A percentile compares a stretch with the other conserved stretches of the same genome.
phyloP scores from a whole-genome alignment of 2,888 invertebrate genomes.

The Drosophila pegasa region DNA sequence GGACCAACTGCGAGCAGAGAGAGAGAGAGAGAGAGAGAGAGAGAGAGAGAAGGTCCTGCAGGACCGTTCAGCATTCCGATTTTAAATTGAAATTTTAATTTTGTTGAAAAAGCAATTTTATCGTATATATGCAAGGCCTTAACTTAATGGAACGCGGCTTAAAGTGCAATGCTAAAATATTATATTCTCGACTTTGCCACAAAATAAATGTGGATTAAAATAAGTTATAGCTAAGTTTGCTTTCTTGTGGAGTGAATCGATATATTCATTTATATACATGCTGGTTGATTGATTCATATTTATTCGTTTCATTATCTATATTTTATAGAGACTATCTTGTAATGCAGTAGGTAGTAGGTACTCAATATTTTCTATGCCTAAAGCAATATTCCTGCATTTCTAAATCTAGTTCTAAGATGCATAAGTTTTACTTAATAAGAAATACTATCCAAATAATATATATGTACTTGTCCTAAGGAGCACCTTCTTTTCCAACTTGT shows the following conservation, averaged over 20 bases:
- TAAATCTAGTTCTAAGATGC: not conserved
- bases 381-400: not conserved
- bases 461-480: not conserved
- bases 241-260: too few species aligned
- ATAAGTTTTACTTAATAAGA: not conserved
- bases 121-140: slow-evolving; percentile 15
- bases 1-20: slow-evolving; percentile 9
- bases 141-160: slow-evolving; percentile 30
- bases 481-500: slow-evolving; percentile 6
- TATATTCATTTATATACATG: too few species aligned
- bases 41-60: slow-evolving; percentile 19
- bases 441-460: not conserved
- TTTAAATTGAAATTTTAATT: slow-evolving; percentile 69
- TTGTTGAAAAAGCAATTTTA: slow-evolving; percentile 49
- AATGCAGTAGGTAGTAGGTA: not conserved
- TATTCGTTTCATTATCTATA: too few species aligned
- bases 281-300: not conserved
- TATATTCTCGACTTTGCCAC: not conserved
- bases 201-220: not conserved
- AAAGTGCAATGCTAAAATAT: not conserved
- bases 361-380: not conserved
- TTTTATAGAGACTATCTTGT: too few species aligned
- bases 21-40: slow-evolving; percentile 2
- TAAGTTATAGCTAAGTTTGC: not conserved
- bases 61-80: slow-evolving; percentile 30